phyloP scores from a whole-genome alignment of 2,797 vertebrate genomes.

The Lindbergichthys nudifrons region DNA sequence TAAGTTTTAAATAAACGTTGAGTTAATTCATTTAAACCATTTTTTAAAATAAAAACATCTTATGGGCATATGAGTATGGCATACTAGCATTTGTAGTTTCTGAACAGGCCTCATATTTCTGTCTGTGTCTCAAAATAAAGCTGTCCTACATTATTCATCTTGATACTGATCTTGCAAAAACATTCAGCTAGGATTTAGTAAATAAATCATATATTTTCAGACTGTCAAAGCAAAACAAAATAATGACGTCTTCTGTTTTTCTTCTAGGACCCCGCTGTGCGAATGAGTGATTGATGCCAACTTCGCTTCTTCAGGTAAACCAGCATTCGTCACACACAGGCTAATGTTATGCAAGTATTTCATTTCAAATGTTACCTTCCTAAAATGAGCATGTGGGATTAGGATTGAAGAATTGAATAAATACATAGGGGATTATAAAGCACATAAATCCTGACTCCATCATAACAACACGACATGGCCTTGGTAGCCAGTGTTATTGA shows the following conservation, averaged over 20 bases:
- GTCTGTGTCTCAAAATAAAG: constrained; percentile 6
- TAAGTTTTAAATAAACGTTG: too few species aligned
- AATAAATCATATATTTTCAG: background rate
- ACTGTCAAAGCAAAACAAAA: background rate
- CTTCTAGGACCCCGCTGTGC: constrained; percentile 75
- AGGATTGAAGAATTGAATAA: constrained; percentile 26
- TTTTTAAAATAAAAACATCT: background rate
- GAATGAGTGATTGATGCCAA: constrained; percentile 87
- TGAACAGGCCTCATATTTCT: background rate
- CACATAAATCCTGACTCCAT: constrained; percentile 5
- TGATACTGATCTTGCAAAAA: constrained; percentile 1
- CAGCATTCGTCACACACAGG: background rate
- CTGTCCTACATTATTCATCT: constrained; percentile 9
- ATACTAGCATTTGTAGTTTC: too few species aligned
- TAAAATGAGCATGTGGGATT: constrained; percentile 43
- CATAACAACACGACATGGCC: background rate
- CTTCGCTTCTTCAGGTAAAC: constrained; percentile 82
- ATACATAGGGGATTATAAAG: constrained; percentile 22
- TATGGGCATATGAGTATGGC: background rate
- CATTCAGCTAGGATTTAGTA: background rate
- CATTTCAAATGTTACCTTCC: constrained; percentile 12
- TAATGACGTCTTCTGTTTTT: constrained; percentile 21
- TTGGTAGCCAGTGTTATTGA: constrained; percentile 5
- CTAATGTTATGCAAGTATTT: constrained; percentile 7
- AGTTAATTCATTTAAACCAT: too few species aligned